These are phyloP conservation scores for Hydropsyche tenuis DNA, from an alignment of 1,140 invertebrate species.

Conservation along the genomic window DNA sequence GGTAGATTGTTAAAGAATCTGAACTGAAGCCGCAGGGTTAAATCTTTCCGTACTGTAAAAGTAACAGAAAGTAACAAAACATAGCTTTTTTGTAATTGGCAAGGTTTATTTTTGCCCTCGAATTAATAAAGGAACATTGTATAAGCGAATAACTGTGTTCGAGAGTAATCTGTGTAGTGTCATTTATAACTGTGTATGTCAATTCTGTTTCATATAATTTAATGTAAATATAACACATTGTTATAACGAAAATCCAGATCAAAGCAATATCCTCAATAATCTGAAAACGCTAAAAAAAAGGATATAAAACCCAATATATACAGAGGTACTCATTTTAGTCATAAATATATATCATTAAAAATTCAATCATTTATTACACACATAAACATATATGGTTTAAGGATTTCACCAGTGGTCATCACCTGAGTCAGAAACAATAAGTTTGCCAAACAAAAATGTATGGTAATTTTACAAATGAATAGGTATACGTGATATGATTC, in stretches of 20 bases:
- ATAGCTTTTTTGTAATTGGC: slow-evolving; percentile 38
- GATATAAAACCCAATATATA: slow-evolving; percentile 39
- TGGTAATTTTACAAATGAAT: slow-evolving; percentile 39
- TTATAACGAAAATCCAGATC: slow-evolving; percentile 34
- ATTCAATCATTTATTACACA: slow-evolving; percentile 25
- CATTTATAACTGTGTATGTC: slow-evolving; percentile 38
- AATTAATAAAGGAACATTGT: slow-evolving; percentile 44
- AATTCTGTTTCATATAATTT: slow-evolving; percentile 24
- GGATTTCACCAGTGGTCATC: slow-evolving; percentile 23
- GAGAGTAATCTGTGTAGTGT: slow-evolving; percentile 29
- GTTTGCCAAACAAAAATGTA: slow-evolving; percentile 20
- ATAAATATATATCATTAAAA: slow-evolving; percentile 24
- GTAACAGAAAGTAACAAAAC: slow-evolving; percentile 58
- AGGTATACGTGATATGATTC: slow-evolving; percentile 27
- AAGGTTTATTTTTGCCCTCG: slow-evolving; percentile 52
- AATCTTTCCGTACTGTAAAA: slow-evolving; percentile 89
- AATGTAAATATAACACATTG: slow-evolving; percentile 29
- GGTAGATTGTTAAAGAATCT: slow-evolving; percentile 91
- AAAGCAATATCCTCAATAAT: slow-evolving; percentile 42
- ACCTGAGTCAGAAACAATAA: slow-evolving; percentile 33
- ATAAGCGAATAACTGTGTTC: slow-evolving; percentile 10
- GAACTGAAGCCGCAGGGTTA: slow-evolving; percentile 89
- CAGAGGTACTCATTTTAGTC: slow-evolving; percentile 32
- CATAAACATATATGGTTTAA: slow-evolving; percentile 30
- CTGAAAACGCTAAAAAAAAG: slow-evolving; percentile 43